phyloP scores from a whole-genome alignment of 92 coral and sea anemone genomes.

The Palythoa grandiflora region DNA sequence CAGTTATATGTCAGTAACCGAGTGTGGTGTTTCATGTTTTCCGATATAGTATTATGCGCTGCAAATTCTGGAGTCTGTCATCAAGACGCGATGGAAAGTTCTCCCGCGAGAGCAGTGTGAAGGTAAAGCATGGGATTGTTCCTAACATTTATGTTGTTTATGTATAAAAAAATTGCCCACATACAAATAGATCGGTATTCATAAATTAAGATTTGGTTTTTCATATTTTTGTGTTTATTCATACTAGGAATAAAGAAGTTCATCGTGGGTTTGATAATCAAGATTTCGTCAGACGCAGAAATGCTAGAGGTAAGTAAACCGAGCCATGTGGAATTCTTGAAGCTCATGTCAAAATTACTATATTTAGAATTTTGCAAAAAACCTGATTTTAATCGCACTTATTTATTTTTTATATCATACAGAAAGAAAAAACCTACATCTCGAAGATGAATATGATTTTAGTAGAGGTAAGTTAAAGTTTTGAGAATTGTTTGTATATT shows the following conservation, averaged over 20 bases:
- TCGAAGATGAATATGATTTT: constrained; percentile 96
- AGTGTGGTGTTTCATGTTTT: constrained; percentile 37
- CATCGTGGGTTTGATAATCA: constrained; percentile 95
- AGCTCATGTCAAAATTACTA: constrained; percentile 42
- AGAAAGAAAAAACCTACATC: constrained; percentile 97
- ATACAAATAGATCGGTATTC: background rate
- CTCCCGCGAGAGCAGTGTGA: constrained; percentile 97
- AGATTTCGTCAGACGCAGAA: constrained; percentile 89
- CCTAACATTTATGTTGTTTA: background rate
- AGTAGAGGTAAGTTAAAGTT: constrained; percentile 96
- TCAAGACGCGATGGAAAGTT: constrained; percentile 98
- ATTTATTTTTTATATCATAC: constrained; percentile 16
- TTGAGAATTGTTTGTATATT: constrained; percentile 4
- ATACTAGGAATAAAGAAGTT: constrained; percentile 93
- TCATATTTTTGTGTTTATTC: background rate
- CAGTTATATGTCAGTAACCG: background rate
- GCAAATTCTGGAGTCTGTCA: constrained; percentile 96
- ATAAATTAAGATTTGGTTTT: background rate
- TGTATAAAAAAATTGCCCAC: background rate
- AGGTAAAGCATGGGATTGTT: constrained; percentile 58
- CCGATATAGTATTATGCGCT: constrained; percentile 88
- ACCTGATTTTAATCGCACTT: background rate
- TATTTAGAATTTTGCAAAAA: background rate
- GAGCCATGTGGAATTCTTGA: constrained; percentile 20
- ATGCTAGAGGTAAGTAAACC: constrained; percentile 78